Conservation (phyloP, 2,113 vertebrate genomes). For the Rhombomys opimus region DNA sequence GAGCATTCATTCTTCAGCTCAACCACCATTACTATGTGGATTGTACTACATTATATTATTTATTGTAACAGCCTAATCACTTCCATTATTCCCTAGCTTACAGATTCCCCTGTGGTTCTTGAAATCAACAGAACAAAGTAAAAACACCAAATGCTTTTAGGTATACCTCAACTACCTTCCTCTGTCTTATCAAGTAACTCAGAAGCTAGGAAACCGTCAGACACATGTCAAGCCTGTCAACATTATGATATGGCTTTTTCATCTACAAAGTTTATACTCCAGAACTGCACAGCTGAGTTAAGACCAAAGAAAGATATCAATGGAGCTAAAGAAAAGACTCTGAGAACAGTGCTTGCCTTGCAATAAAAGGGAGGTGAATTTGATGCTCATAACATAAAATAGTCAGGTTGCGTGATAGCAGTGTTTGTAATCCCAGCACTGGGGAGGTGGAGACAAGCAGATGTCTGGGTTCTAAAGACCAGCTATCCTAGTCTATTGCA, state of each 20-base stretch:
- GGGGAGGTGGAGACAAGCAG: background rate
- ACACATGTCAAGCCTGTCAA: background rate
- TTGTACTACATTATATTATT: too few species aligned
- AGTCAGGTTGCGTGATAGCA: too few species aligned
- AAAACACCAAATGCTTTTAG: background rate
- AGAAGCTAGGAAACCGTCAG: background rate
- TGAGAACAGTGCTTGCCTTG: background rate
- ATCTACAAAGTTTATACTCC: background rate
- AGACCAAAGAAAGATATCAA: background rate
- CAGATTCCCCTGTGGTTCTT: background rate
- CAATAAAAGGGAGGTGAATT: background rate
- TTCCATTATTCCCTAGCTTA: background rate
- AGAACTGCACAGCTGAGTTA: background rate
- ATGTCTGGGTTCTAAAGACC: background rate
- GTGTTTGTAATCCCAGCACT: background rate
- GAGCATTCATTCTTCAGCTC: background rate
- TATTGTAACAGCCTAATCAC: background rate
- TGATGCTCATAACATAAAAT: background rate
- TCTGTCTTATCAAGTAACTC: background rate
- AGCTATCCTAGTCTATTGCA: background rate
- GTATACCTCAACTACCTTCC: background rate
- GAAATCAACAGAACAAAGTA: slow-evolving; percentile 9
- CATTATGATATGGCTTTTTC: background rate
- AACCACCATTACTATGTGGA: background rate
- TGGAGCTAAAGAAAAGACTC: background rate